Conservation (phyloP, 2,113 vertebrate genomes). For the Epinephelus moara region DNA sequence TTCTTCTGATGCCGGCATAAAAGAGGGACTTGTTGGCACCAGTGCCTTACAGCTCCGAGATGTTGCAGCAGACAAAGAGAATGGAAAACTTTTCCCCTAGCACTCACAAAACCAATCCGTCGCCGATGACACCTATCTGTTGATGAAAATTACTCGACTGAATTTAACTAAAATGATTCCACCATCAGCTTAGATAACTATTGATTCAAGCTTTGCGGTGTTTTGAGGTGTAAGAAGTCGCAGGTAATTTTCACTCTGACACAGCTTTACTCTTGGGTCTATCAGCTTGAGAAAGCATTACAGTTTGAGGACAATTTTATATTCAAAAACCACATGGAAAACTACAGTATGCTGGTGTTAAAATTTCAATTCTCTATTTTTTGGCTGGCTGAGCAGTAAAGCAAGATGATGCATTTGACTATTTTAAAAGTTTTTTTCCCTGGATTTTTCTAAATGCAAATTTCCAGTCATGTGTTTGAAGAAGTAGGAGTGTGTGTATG, state of each 20-base stretch:
- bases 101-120: constrained; percentile 32
- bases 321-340: not conserved
- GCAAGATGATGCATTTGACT: not conserved
- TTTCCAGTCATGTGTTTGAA: constrained; percentile 10
- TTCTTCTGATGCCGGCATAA: constrained; percentile 66
- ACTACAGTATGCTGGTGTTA: not conserved
- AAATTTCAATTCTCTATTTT: not conserved
- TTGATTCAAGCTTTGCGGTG: constrained; percentile 11
- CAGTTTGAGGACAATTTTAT: not conserved
- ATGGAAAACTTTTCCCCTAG: constrained; percentile 34
- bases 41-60: constrained; percentile 32
- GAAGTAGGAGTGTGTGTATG: not conserved
- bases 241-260: constrained; percentile 13
- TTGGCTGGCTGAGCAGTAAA: not conserved
- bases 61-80: constrained; percentile 36
- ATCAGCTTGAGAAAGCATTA: not conserved
- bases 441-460: not conserved
- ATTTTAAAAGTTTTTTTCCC: not conserved
- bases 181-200: constrained; percentile 20
- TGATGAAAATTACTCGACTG: constrained; percentile 38
- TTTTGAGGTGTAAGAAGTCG: not conserved
- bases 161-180: constrained; percentile 32
- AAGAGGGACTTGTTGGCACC: constrained; percentile 46
- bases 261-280: not conserved
- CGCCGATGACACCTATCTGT: constrained; percentile 4